These are phyloP conservation scores for Eupsittula cactorum DNA, from an alignment of 2,113 vertebrate genomes.

Conservation along the genomic window DNA sequence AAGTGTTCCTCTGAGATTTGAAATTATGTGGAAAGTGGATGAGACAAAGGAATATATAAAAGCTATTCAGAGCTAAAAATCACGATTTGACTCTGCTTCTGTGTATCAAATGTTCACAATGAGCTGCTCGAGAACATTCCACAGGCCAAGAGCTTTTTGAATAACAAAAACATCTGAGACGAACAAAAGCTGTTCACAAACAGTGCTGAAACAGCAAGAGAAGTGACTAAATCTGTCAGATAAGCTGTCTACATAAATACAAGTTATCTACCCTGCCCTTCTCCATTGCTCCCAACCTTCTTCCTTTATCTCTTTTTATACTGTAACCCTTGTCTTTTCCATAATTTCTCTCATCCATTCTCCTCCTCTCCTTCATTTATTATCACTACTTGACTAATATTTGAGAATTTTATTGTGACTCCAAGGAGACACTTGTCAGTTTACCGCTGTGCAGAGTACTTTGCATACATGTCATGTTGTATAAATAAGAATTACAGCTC, in stretches of 20 bases:
- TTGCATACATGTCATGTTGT: not conserved
- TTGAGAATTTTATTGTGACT: not conserved
- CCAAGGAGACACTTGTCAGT: slow-evolving; percentile 17
- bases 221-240: not conserved
- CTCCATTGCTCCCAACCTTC: not conserved
- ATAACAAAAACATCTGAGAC: not conserved
- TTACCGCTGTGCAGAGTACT: not conserved
- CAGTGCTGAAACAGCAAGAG: not conserved
- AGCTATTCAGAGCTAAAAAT: not conserved
- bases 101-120: not conserved
- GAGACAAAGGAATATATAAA: slow-evolving; percentile 22
- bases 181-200: not conserved
- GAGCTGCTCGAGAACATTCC: not conserved
- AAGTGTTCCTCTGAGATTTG: not conserved
- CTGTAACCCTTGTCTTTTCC: not conserved
- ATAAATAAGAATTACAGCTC: slow-evolving; percentile 25
- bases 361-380: not conserved
- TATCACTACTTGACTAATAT: not conserved
- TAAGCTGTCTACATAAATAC: not conserved
- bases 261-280: not conserved
- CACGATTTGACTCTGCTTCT: not conserved
- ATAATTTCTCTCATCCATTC: not conserved
- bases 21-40: not conserved
- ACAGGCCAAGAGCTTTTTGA: not conserved
- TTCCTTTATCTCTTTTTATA: not conserved